These are phyloP conservation scores for Carollia perspicillata DNA, from an alignment of 2,113 vertebrate genomes.

Conservation along the genomic window DNA sequence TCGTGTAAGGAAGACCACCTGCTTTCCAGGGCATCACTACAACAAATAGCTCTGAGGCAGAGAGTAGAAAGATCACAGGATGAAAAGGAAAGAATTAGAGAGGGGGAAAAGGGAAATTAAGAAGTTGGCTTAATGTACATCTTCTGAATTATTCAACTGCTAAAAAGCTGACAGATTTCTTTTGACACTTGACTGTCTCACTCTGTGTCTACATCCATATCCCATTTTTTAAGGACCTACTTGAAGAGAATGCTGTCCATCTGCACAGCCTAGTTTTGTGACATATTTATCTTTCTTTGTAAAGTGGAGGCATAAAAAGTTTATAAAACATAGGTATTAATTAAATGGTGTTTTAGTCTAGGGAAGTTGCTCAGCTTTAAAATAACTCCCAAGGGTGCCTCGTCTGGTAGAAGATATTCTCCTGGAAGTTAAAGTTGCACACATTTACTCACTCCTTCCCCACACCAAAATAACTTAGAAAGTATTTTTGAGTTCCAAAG, in stretches of 20 bases:
- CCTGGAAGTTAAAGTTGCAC: conserved; percentile 30
- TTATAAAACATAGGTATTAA: conserved; percentile 59
- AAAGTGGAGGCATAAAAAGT: conserved; percentile 55
- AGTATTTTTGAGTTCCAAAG: not conserved
- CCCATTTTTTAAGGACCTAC: conserved; percentile 52
- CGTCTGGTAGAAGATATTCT: conserved; percentile 20
- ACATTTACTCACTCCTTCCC: not conserved
- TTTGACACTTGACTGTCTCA: conserved; percentile 74
- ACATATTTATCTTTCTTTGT: conserved; percentile 66
- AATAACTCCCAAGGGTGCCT: not conserved
- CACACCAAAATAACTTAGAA: not conserved
- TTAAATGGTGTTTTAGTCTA: conserved; percentile 56
- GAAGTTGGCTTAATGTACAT: conserved; percentile 70
- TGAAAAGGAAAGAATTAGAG: conserved; percentile 62
- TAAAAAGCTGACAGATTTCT: conserved; percentile 69
- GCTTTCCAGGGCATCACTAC: conserved; percentile 53
- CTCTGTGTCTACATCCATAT: conserved; percentile 54
- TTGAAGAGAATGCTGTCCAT: conserved; percentile 68
- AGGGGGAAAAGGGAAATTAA: conserved; percentile 67
- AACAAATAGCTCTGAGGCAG: conserved; percentile 62
- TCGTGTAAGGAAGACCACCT: conserved; percentile 64
- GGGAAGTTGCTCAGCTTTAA: conserved; percentile 2
- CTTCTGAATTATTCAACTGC: conserved; percentile 73
- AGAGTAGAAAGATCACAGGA: conserved; percentile 59
- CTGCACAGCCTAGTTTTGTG: conserved; percentile 51